A percentile compares a stretch with the other conserved stretches of the same genome.
Conservation (phyloP, 2,888 invertebrate genomes). For the Litoditis marina region DNA sequence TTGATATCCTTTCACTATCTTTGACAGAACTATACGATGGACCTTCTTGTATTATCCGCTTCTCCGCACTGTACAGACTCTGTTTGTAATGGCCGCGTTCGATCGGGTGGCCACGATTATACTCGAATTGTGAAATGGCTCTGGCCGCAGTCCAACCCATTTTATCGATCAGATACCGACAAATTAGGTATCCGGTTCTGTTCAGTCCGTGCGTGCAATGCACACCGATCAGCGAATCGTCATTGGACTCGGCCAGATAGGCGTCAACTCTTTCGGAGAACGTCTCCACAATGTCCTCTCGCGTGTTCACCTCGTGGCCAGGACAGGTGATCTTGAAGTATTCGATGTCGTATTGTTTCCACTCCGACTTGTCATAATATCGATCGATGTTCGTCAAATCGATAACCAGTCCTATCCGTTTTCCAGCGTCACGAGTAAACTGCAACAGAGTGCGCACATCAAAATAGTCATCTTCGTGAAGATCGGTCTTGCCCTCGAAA, state of each 20-base stretch:
- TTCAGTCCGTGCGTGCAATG: constrained; percentile 68
- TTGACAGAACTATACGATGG: too few species aligned
- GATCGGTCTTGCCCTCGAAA: constrained; percentile 60
- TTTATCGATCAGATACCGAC: constrained; percentile 58
- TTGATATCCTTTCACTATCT: too few species aligned
- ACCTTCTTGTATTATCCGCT: too few species aligned
- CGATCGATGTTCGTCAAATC: constrained; percentile 64
- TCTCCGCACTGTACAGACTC: too few species aligned
- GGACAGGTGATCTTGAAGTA: constrained; percentile 43
- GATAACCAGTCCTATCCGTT: constrained; percentile 62
- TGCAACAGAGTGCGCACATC: constrained; percentile 15
- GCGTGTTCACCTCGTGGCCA: constrained; percentile 43
- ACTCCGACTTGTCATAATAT: constrained; percentile 52
- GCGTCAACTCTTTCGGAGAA: constrained; percentile 35
- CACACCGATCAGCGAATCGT: constrained; percentile 63
- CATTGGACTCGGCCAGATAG: constrained; percentile 20
- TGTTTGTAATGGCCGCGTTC: constrained; percentile 28
- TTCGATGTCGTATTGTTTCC: constrained; percentile 31
- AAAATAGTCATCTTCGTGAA: constrained; percentile 44
- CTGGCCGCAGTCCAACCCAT: constrained; percentile 29
- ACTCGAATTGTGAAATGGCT: constrained; percentile 37
- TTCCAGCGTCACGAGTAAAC: constrained; percentile 42
- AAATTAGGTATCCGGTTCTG: constrained; percentile 66
- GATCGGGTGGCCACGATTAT: constrained; percentile 31
- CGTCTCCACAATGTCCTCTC: constrained; percentile 40